These are phyloP conservation scores for Danaus melanippus DNA, from an alignment of 1,140 invertebrate genomes.

Conservation along the genomic window DNA sequence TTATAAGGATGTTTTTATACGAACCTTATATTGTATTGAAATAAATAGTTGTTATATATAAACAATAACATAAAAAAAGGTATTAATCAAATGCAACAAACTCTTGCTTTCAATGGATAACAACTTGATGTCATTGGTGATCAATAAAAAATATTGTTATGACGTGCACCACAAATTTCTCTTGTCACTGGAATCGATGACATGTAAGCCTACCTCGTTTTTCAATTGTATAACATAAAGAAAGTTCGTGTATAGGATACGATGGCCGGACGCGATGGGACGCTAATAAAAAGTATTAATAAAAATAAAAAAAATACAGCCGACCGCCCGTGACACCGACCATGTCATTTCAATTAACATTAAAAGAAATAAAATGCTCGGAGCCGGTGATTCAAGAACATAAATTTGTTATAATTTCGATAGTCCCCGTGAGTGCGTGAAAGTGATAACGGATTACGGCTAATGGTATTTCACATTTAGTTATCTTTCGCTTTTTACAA, in stretches of 20 bases:
- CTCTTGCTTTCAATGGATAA: too few species aligned
- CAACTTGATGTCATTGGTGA: too few species aligned
- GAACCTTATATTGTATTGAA: too few species aligned
- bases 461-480: constrained; percentile 8
- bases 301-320: constrained; percentile 41
- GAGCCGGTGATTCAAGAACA: constrained; percentile 29
- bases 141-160: too few species aligned
- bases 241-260: constrained; percentile 54
- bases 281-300: constrained; percentile 49
- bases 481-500: constrained; percentile 14
- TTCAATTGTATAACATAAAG: constrained; percentile 48
- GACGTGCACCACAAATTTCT: constrained; percentile 5
- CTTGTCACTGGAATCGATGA: constrained; percentile 16
- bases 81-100: too few species aligned
- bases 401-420: constrained; percentile 56
- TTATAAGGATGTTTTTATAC: too few species aligned
- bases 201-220: constrained; percentile 38
- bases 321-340: constrained; percentile 40
- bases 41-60: too few species aligned
- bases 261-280: constrained; percentile 41
- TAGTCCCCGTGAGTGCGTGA: constrained; percentile 33
- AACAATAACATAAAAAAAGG: too few species aligned
- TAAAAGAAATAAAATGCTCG: constrained; percentile 50
- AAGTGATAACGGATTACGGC: constrained; percentile 31
- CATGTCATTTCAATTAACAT: constrained; percentile 64